Base-by-base conservation (phyloP, 2,797 vertebrate species). In the Podargus strigoides region DNA sequence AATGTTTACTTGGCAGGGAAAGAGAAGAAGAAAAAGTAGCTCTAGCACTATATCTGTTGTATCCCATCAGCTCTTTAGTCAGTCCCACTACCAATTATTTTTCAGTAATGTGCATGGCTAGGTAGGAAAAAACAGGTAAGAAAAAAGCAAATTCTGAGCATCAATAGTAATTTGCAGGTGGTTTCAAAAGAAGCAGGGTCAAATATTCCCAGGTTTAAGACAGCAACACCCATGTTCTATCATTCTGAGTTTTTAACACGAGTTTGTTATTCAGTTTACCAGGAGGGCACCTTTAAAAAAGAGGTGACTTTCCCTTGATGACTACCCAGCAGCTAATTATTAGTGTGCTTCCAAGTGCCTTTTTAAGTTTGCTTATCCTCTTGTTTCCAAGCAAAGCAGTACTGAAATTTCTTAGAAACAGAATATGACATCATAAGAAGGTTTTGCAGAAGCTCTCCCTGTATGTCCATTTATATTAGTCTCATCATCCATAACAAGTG, bases 401-500 rank as follows among this genome's bases (percentile, higher is more conserved):
- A 9, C 27, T 36, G 37, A 94, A 81, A 69, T 69, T 90, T 87
- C 93, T 92, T 79, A 28, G 91, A 93, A 85, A 94, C 68, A 39
- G 73, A 84, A 37, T 52, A 72, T 96, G 97, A 97, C 97, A 96
- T 97, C 97, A 97, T 79, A 91, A 94, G 92, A 72, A 66, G 53
- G 49, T 27, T 36, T 88, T 77, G 78, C 88, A 85, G 95, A 50
- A 93, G 36, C 80, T 86, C 13, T 27, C 89, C 87, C 95, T 82
- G 72, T 76, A 70, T 88, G 97, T 95, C 97, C 93, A 15, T 89
- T 94, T 93, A 42, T 88, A 95, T 98, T 95, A 97, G 96, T 56
- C 87, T 97, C 95, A 89, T 94, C 97, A 94, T 94, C 96, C 94
- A 93, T 93, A 97, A 96, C 79, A 89, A 97, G 95, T 83, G 93